These are phyloP conservation scores for Halcyon leucocephala DNA, from an alignment of 2,797 vertebrate genomes.

Conservation along the genomic window DNA sequence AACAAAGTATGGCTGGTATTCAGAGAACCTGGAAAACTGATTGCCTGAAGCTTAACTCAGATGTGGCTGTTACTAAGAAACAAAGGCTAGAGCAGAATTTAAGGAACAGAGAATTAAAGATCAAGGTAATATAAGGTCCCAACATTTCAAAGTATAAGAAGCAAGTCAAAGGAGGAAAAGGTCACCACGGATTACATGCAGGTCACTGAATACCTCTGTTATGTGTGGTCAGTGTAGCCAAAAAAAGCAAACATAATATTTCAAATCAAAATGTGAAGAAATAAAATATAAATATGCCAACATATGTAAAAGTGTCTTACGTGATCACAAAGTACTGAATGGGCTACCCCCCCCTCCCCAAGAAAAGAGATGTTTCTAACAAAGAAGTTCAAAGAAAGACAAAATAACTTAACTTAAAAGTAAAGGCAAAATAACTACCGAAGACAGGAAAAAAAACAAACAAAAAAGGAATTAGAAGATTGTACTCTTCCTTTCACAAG, in stretches of 20 bases:
- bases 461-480: background rate
- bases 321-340: background rate
- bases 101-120: background rate
- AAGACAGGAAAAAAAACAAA: background rate
- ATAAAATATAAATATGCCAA: background rate
- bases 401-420: too few relatives aligned
- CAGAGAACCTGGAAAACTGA: background rate
- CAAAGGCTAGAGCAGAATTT: background rate
- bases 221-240: background rate
- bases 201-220: background rate
- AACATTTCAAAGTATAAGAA: background rate
- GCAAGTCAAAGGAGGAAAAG: background rate
- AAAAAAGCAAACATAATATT: background rate
- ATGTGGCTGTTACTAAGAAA: constrained; percentile 10
- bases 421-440: background rate
- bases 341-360: accelerated
- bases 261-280: background rate
- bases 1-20: constrained; percentile 15
- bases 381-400: background rate
- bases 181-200: background rate
- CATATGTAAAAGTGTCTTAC: background rate
- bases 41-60: background rate
- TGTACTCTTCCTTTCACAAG: background rate
- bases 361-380: background rate
- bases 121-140: background rate